Conservation (phyloP, 1,140 invertebrate genomes). For the Drosophila parvula region DNA sequence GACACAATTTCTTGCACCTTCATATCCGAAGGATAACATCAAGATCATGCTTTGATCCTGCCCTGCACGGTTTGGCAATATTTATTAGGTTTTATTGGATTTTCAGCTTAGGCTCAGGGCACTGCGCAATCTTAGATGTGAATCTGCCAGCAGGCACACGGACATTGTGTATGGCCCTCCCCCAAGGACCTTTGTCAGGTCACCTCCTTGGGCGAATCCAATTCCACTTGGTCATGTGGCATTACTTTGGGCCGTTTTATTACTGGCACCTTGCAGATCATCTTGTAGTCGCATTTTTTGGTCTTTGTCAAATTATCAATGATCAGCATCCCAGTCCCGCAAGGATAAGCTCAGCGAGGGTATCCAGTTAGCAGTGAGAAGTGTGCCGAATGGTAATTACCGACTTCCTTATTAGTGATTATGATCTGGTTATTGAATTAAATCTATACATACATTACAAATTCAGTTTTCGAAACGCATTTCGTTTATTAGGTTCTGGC, state of each 20-base stretch:
- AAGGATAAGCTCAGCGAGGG: slow-evolving; percentile 8
- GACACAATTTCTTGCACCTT: slow-evolving; percentile 74
- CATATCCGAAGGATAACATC: slow-evolving; percentile 16
- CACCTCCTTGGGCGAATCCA: slow-evolving; percentile 56
- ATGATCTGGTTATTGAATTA: not conserved
- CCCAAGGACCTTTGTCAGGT: slow-evolving; percentile 18
- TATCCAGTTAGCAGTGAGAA: slow-evolving; percentile 15
- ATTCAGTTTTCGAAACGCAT: not conserved
- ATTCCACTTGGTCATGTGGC: slow-evolving; percentile 65
- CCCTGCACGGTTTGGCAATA: slow-evolving; percentile 66
- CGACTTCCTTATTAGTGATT: slow-evolving; percentile 13
- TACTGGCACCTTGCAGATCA: slow-evolving; percentile 25
- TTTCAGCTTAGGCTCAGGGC: slow-evolving; percentile 63
- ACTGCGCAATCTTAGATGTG: slow-evolving; percentile 66
- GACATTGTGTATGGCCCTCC: not conserved
- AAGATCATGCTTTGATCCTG: slow-evolving; percentile 48
- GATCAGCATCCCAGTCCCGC: slow-evolving; percentile 42
- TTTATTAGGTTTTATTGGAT: slow-evolving; percentile 82
- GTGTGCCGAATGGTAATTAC: slow-evolving; percentile 43
- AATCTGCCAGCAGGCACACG: slow-evolving; percentile 33
- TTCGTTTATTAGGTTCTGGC: not conserved
- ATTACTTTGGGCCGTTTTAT: slow-evolving; percentile 44
- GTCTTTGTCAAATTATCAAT: slow-evolving; percentile 37
- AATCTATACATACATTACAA: not conserved
- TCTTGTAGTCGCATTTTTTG: slow-evolving; percentile 34